phyloP scores from a whole-genome alignment of 2,888 invertebrate species.

The Luffia ferchaultella region DNA sequence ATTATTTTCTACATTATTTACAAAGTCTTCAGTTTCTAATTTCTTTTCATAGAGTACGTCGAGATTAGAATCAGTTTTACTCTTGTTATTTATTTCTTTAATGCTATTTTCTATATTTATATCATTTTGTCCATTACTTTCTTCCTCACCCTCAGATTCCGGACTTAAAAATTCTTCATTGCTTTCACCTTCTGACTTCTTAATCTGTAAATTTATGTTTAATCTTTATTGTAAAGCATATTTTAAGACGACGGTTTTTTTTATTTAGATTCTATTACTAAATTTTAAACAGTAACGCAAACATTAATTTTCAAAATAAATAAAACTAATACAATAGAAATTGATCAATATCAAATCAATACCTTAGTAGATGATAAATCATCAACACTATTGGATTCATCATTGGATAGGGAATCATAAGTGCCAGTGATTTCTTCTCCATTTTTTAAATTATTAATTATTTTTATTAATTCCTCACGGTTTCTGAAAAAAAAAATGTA shows the following conservation, averaged over 20 bases:
- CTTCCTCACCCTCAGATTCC: conserved; percentile 50
- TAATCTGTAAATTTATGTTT: conserved; percentile 20
- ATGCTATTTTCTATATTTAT: conserved; percentile 11
- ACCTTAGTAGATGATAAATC: conserved; percentile 16
- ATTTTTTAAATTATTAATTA: conserved; percentile 77
- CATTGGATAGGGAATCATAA: conserved; percentile 35
- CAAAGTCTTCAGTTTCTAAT: neutral
- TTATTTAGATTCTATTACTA: too few species aligned
- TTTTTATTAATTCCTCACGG: conserved; percentile 79
- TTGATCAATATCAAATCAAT: too few species aligned
- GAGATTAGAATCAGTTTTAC: neutral
- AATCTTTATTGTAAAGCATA: too few species aligned
- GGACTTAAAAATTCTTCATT: conserved; percentile 59
- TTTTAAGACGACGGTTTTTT: too few species aligned
- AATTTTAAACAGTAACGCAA: too few species aligned
- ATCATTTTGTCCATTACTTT: conserved; percentile 26
- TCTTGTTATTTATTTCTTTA: conserved; percentile 8
- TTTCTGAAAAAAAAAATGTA: conserved; percentile 60
- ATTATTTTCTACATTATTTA: conserved; percentile 7
- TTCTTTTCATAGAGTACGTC: too few species aligned
- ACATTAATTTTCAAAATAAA: too few species aligned
- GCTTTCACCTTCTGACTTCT: conserved; percentile 44
- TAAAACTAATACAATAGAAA: too few species aligned
- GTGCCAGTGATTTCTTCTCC: conserved; percentile 71
- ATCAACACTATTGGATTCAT: conserved; percentile 51